A percentile compares a stretch with the other conserved stretches of the same genome.
These are phyloP conservation scores for Cnemophilus loriae DNA, from an alignment of 2,113 vertebrate genomes.

Conservation along the genomic window DNA sequence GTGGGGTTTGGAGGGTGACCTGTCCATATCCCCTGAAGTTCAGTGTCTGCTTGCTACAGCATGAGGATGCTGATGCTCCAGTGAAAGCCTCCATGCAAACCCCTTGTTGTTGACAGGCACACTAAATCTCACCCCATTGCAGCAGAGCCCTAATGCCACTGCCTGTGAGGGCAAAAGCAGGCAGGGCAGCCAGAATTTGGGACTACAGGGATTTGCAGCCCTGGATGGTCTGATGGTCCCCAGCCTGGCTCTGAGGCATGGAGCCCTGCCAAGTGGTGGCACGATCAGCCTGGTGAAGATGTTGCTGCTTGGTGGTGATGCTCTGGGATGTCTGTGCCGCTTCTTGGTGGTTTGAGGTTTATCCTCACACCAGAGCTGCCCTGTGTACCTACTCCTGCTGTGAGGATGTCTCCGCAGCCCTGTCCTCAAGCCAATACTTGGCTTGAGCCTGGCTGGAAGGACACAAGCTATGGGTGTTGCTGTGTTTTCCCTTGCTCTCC, in stretches of 20 bases:
- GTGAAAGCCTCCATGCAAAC: neutral
- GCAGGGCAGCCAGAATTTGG: neutral
- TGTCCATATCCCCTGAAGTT: neutral
- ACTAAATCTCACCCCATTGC: neutral
- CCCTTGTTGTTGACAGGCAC: neutral
- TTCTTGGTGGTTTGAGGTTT: neutral
- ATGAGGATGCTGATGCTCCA: neutral
- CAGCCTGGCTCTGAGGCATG: neutral
- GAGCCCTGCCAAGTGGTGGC: neutral
- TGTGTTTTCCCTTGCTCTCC: neutral
- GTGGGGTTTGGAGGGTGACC: neutral
- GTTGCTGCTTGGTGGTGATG: neutral
- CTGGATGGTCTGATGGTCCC: neutral
- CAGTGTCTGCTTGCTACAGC: accelerated
- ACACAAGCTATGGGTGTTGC: neutral
- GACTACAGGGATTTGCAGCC: neutral
- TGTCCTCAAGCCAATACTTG: neutral
- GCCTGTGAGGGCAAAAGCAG: neutral
- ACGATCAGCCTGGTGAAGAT: neutral
- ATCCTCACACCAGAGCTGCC: neutral
- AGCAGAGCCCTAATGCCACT: neutral
- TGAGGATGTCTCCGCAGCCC: neutral
- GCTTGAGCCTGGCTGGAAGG: neutral
- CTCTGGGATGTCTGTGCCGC: neutral
- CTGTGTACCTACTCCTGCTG: neutral